Conservation (phyloP, 2,888 invertebrate species). For the Suillia variegata region DNA sequence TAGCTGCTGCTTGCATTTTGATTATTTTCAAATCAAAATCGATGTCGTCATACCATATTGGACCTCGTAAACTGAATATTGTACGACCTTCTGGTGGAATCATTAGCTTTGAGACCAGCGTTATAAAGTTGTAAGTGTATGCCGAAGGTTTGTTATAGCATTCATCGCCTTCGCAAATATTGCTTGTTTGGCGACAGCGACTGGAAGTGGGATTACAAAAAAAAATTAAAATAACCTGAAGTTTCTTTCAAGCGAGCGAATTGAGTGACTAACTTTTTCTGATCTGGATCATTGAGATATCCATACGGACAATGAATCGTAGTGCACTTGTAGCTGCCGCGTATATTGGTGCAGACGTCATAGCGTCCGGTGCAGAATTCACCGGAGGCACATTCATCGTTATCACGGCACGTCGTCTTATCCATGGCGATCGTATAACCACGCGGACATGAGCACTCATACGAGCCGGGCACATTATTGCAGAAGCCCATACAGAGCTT, state of each 20-base stretch:
- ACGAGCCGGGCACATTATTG: slow-evolving; percentile 86
- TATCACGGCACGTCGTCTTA: slow-evolving; percentile 80
- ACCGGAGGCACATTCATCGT: slow-evolving; percentile 71
- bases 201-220: slow-evolving; percentile 63
- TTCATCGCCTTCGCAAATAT: slow-evolving; percentile 73
- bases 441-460: slow-evolving; percentile 77
- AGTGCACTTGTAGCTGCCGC: slow-evolving; percentile 88
- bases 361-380: slow-evolving; percentile 66
- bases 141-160: slow-evolving; percentile 84
- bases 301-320: slow-evolving; percentile 83
- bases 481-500: slow-evolving; percentile 79
- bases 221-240: not conserved
- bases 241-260: not conserved
- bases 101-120: slow-evolving; percentile 83
- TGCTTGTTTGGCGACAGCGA: slow-evolving; percentile 77
- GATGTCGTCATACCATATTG: slow-evolving; percentile 73
- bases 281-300: slow-evolving; percentile 76
- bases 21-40: slow-evolving; percentile 77
- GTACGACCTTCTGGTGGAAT: slow-evolving; percentile 68
- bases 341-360: slow-evolving; percentile 86
- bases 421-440: slow-evolving; percentile 80
- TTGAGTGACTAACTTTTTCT: slow-evolving; percentile 74
- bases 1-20: slow-evolving; percentile 70
- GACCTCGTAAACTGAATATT: slow-evolving; percentile 88
- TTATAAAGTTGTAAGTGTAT: slow-evolving; percentile 91